These are phyloP conservation scores for Sinella curviseta DNA, from an alignment of 1,140 invertebrate genomes.

Conservation along the genomic window DNA sequence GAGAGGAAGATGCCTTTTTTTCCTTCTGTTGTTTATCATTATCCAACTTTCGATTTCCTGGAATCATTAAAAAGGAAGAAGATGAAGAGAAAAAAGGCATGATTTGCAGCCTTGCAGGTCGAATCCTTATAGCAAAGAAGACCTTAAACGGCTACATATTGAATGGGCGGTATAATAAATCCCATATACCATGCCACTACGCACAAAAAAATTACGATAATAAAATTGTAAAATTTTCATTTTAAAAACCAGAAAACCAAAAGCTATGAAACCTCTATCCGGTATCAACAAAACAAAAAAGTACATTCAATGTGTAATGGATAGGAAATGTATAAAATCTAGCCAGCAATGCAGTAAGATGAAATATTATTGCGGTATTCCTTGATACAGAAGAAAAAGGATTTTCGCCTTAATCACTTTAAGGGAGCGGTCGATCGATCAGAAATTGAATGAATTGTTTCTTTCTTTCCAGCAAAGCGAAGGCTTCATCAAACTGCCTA, in stretches of 20 bases:
- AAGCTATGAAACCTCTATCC: neutral
- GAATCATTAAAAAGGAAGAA: constrained; percentile 20
- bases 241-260: neutral
- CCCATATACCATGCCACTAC: neutral
- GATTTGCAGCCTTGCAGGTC: neutral
- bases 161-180: neutral
- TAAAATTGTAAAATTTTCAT: neutral
- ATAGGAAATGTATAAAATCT: neutral
- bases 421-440: constrained; percentile 21
- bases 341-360: neutral
- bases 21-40: constrained; percentile 20
- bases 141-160: neutral
- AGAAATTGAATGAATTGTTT: neutral
- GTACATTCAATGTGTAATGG: no score
- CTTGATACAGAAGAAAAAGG: neutral
- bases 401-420: constrained; percentile 9
- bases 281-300: neutral
- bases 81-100: neutral
- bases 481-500: neutral
- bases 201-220: neutral
- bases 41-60: constrained; percentile 26
- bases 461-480: neutral
- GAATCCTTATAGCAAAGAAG: neutral
- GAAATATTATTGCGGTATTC: neutral
- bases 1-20: neutral